A percentile compares a stretch with the other conserved stretches of the same genome.
phyloP scores from a whole-genome alignment of 92 coral and sea anemone genomes.

The Epizoanthus rinbou region DNA sequence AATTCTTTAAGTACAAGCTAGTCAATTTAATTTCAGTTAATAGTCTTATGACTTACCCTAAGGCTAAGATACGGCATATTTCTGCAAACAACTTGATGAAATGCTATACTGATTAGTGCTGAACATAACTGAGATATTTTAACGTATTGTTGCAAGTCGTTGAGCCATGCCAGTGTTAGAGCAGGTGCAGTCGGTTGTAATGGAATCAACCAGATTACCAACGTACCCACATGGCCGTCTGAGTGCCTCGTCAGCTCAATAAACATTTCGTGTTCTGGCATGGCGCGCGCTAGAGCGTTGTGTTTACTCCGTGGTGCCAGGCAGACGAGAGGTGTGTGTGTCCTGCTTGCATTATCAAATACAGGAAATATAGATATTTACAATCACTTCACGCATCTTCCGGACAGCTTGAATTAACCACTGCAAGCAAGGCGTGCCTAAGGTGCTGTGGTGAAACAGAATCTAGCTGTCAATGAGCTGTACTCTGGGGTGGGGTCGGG shows the following conservation, averaged over 20 bases:
- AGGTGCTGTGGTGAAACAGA: background rate
- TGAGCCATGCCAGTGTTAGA: background rate
- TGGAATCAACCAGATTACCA: background rate
- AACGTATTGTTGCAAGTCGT: background rate
- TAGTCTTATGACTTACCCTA: slow-evolving; percentile 18
- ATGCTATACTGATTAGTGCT: slow-evolving; percentile 5
- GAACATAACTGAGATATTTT: background rate
- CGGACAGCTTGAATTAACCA: slow-evolving; percentile 25
- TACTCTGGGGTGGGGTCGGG: slow-evolving; percentile 9
- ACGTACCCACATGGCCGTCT: slow-evolving; percentile 16
- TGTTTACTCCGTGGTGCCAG: slow-evolving; percentile 71
- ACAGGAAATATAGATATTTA: slow-evolving; percentile 84
- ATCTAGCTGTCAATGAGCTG: too few relatives aligned
- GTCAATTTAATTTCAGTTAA: too few relatives aligned
- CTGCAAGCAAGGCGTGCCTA: background rate
- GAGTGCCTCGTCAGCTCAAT: background rate
- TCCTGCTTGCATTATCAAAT: slow-evolving; percentile 60
- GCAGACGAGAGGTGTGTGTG: slow-evolving; percentile 47
- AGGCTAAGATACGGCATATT: slow-evolving; percentile 1
- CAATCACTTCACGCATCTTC: slow-evolving; percentile 9
- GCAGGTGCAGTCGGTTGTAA: slow-evolving; percentile 4
- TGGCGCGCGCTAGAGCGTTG: background rate
- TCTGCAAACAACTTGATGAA: slow-evolving; percentile 7
- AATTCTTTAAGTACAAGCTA: too few relatives aligned
- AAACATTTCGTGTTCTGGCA: slow-evolving; percentile 41